phyloP scores from a whole-genome alignment of 2,113 vertebrate genomes.

The human region DNA sequence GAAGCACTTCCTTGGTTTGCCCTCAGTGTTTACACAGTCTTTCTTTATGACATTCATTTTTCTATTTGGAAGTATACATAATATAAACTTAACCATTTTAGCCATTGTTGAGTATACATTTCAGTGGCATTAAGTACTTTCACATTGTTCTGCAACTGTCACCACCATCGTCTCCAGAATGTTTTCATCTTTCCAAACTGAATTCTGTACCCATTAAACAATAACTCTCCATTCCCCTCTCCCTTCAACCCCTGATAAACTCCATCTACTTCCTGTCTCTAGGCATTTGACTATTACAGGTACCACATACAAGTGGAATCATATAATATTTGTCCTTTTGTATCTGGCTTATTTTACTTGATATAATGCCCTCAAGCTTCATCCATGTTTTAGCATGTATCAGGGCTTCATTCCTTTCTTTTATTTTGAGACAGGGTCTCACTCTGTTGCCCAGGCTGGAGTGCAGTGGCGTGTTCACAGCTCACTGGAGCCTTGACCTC shows the following conservation, averaged over 20 bases:
- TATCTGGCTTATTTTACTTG: background rate
- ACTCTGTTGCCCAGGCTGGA: too few relatives aligned
- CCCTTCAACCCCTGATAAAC: background rate
- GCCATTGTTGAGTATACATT: background rate
- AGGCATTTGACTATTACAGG: background rate
- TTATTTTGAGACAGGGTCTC: too few relatives aligned
- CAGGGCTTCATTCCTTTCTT: background rate
- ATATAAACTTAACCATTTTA: background rate
- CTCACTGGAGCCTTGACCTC: too few relatives aligned
- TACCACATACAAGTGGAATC: background rate
- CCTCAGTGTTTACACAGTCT: background rate
- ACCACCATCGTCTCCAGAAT: background rate
- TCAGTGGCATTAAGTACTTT: background rate
- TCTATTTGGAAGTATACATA: background rate
- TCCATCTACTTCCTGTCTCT: background rate
- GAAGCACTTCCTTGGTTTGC: background rate
- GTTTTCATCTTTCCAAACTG: background rate
- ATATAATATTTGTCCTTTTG: background rate
- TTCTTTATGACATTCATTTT: background rate
- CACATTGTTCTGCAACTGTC: background rate
- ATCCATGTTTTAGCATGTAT: too few relatives aligned
- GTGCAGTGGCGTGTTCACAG: too few relatives aligned
- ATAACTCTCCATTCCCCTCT: background rate
- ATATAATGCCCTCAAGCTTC: background rate
- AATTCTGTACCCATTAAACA: background rate